phyloP scores from a whole-genome alignment of 2,888 invertebrate genomes.

The Empis livida region DNA sequence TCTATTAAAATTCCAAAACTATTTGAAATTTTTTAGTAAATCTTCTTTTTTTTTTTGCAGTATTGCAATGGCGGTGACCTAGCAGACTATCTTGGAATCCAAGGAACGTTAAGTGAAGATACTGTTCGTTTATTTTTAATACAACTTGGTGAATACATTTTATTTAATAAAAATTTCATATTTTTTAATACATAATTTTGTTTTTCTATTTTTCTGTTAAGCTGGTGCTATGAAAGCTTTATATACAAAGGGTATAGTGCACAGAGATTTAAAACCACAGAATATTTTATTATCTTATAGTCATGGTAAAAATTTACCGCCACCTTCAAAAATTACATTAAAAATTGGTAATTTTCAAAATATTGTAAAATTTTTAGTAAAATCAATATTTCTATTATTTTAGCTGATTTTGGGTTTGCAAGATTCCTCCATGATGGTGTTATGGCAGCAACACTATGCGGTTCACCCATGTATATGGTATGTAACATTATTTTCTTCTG shows the following conservation, averaged over 20 bases:
- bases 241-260: constrained; percentile 95
- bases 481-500: constrained; percentile 15
- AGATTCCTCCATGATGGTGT: constrained; percentile 96
- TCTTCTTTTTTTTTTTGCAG: constrained; percentile 49
- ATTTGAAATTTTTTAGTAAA: constrained; percentile 15
- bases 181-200: background rate
- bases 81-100: constrained; percentile 89
- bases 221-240: constrained; percentile 97
- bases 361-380: too few species aligned
- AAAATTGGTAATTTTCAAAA: constrained; percentile 98
- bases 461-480: constrained; percentile 99
- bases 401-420: constrained; percentile 99
- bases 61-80: constrained; percentile 99
- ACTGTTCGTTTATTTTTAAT: constrained; percentile 89
- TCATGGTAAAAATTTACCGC: constrained; percentile 39
- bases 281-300: constrained; percentile 89
- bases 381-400: constrained; percentile 17
- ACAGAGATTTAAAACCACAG: constrained; percentile 98
- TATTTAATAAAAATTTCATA: background rate
- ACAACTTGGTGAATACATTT: constrained; percentile 58
- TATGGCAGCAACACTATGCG: constrained; percentile 98
- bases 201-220: constrained; percentile 27
- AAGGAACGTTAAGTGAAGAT: constrained; percentile 92
- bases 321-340: constrained; percentile 69
- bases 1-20: background rate